Conservation (phyloP, 2,113 vertebrate genomes). For the Etheostoma cragini region DNA sequence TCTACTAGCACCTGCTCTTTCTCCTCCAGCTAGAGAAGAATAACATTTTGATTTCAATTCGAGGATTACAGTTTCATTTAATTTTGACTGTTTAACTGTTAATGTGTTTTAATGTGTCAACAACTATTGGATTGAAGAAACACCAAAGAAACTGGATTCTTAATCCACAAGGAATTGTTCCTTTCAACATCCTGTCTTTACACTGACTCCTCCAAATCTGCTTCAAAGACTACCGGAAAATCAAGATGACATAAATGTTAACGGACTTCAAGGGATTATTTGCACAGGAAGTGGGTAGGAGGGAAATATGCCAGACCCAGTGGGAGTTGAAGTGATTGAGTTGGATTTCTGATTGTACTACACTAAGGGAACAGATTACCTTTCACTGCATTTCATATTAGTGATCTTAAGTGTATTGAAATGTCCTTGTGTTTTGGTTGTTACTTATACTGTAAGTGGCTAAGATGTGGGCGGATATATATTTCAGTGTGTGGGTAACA, state of each 20-base stretch:
- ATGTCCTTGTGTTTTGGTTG: not conserved
- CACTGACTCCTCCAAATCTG: not conserved
- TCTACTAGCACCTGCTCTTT: slow-evolving; percentile 81
- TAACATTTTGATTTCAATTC: not conserved
- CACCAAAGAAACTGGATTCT: not conserved
- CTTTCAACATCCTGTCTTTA: not conserved
- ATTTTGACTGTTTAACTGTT: not conserved
- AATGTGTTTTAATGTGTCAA: not conserved
- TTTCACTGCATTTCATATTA: slow-evolving; percentile 2
- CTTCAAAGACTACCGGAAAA: slow-evolving; percentile 4
- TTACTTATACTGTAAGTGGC: slow-evolving; percentile 17
- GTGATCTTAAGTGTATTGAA: not conserved
- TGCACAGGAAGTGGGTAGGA: slow-evolving; percentile 31
- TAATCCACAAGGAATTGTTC: not conserved
- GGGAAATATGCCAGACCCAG: slow-evolving; percentile 24
- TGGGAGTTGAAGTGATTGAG: slow-evolving; percentile 10
- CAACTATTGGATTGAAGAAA: not conserved
- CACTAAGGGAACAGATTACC: not conserved
- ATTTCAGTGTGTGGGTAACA: slow-evolving; percentile 24
- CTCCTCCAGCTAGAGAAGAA: slow-evolving; percentile 70
- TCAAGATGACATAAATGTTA: not conserved
- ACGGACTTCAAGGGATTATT: not conserved
- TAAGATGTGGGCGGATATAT: slow-evolving; percentile 8
- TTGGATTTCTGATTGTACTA: slow-evolving; percentile 15
- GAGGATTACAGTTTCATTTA: not conserved